These are phyloP conservation scores for Atherinomorus stipes DNA, from an alignment of 2,113 vertebrate species.

Conservation along the genomic window DNA sequence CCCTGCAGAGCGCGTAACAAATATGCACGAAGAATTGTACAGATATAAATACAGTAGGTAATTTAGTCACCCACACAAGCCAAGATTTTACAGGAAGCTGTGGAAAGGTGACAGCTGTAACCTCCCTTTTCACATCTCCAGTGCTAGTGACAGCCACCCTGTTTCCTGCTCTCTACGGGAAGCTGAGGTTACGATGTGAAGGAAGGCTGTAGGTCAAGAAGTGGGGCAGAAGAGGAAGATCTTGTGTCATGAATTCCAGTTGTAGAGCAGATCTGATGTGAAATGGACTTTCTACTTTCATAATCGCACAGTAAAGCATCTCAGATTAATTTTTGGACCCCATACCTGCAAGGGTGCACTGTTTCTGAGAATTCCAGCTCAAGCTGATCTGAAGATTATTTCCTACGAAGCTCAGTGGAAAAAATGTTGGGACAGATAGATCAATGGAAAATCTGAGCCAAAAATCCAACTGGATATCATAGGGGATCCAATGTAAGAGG, in stretches of 20 bases:
- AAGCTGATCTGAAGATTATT: constrained; percentile 24
- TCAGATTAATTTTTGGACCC: background rate
- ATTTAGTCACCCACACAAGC: background rate
- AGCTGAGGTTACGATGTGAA: constrained; percentile 40
- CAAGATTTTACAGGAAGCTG: constrained; percentile 23
- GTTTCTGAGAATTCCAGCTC: constrained; percentile 52
- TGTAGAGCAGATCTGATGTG: constrained; percentile 12
- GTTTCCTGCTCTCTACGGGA: constrained; percentile 61
- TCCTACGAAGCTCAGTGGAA: constrained; percentile 48
- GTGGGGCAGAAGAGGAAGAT: constrained; percentile 31
- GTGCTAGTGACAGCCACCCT: background rate
- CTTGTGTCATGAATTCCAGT: constrained; percentile 24
- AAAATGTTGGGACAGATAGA: constrained; percentile 59
- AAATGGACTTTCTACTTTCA: constrained; percentile 22
- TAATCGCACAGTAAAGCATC: background rate
- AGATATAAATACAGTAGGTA: background rate
- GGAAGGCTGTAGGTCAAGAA: constrained; percentile 51
- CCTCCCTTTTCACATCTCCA: constrained; percentile 30
- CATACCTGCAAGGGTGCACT: background rate
- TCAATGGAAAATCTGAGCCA: constrained; percentile 53
- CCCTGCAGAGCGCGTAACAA: background rate
- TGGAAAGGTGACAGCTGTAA: constrained; percentile 37
- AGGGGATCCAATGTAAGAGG: constrained; percentile 25
- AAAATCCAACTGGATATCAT: constrained; percentile 58
- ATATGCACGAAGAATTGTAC: background rate